A percentile compares a stretch with the other conserved stretches of the same genome.
Evolutionary conservation across 2,888 invertebrate species (phyloP).

Genomic region (Celastrina argiolus): DNA sequence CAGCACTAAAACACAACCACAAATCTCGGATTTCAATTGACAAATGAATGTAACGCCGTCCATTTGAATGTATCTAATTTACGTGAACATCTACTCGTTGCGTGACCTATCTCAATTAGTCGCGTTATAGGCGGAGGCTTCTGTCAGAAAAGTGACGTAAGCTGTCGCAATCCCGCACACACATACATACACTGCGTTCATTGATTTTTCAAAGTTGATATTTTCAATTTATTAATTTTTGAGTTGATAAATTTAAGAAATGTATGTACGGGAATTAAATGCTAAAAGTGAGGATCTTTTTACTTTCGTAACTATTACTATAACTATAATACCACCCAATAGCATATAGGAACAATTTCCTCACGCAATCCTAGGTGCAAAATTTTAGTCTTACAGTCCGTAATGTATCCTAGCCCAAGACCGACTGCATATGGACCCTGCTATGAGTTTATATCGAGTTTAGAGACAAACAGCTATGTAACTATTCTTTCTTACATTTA

Average conservation of each 20-base stretch:
- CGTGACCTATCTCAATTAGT: conserved; percentile 40
- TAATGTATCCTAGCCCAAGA: too few species aligned
- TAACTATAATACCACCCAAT: too few species aligned
- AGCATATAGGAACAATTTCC: too few species aligned
- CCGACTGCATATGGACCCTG: too few species aligned
- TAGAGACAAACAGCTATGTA: too few species aligned
- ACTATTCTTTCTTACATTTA: too few species aligned
- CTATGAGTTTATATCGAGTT: too few species aligned
- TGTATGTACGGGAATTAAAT: too few species aligned
- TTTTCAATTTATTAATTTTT: neutral
- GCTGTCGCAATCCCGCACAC: conserved; percentile 30
- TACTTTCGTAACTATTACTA: too few species aligned
- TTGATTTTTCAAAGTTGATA: neutral
- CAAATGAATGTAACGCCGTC: conserved; percentile 28
- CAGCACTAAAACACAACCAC: conserved; percentile 40
- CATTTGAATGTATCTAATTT: conserved; percentile 23
- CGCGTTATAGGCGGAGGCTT: conserved; percentile 49
- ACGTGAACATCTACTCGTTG: neutral
- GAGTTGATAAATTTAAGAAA: neutral
- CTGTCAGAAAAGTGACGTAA: conserved; percentile 63
- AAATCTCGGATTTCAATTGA: conserved; percentile 47
- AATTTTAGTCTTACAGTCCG: too few species aligned
- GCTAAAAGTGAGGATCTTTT: too few species aligned
- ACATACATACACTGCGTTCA: conserved; percentile 25
- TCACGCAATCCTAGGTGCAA: too few species aligned